phyloP scores from a whole-genome alignment of 1,140 invertebrate genomes.

The Drosophila santomea region DNA sequence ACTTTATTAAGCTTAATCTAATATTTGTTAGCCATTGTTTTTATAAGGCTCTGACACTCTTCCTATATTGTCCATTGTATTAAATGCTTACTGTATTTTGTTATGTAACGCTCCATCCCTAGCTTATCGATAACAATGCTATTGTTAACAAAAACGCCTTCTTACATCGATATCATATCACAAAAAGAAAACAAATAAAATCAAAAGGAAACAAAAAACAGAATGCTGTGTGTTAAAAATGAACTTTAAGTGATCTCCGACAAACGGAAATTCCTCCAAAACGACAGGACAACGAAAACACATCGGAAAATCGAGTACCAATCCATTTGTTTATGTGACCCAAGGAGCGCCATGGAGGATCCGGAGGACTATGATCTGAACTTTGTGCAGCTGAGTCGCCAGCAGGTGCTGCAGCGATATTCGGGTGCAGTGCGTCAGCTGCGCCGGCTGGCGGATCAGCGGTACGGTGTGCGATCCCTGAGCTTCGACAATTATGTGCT shows the following conservation, averaged over 20 bases:
- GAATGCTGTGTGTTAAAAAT: background rate
- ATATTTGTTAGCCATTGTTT: too few relatives aligned
- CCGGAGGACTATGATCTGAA: conserved; percentile 68
- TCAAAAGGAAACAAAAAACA: background rate
- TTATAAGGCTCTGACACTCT: too few relatives aligned
- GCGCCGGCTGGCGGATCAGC: conserved; percentile 68
- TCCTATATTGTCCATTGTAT: too few relatives aligned
- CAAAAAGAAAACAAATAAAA: conserved; percentile 5
- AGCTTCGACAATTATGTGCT: conserved; percentile 80
- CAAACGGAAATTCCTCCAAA: background rate
- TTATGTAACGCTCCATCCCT: background rate
- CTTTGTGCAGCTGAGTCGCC: conserved; percentile 67
- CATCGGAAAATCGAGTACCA: background rate
- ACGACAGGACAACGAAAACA: background rate
- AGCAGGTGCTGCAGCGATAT: conserved; percentile 74
- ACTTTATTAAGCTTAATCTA: too few relatives aligned
- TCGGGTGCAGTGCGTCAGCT: conserved; percentile 57
- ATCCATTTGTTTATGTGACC: background rate
- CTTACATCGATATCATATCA: conserved; percentile 1
- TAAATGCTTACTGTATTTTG: background rate
- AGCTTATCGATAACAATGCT: background rate
- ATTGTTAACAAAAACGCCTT: background rate
- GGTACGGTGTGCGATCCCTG: conserved; percentile 66
- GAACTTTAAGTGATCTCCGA: background rate
- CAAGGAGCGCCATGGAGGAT: background rate